A percentile compares a stretch with the other conserved stretches of the same genome.
Conservation (phyloP, 2,797 vertebrate species). For the Sebastes nivosus region DNA sequence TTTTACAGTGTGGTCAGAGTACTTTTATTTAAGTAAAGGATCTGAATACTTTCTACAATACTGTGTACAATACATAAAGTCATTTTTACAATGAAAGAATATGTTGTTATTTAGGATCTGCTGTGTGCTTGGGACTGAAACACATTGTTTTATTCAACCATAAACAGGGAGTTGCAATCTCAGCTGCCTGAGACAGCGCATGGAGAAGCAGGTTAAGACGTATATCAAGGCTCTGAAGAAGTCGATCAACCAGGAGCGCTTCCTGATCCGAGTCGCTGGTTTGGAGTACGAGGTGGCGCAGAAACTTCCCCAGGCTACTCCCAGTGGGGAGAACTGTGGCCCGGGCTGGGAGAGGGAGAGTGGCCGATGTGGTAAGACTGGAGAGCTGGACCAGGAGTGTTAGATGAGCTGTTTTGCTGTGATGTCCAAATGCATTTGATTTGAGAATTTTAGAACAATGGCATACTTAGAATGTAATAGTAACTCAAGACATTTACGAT, state of each 20-base stretch:
- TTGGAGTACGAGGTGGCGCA: slow-evolving; percentile 95
- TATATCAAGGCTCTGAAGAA: slow-evolving; percentile 96
- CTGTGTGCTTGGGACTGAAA: not conserved
- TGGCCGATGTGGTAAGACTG: slow-evolving; percentile 93
- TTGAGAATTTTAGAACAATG: not conserved
- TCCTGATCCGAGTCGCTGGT: slow-evolving; percentile 93
- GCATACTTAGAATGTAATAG: not conserved
- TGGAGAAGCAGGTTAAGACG: slow-evolving; percentile 93
- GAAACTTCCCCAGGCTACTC: slow-evolving; percentile 83
- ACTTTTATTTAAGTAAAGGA: not conserved
- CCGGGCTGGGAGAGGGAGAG: slow-evolving; percentile 90
- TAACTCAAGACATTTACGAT: not conserved
- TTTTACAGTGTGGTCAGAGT: not conserved
- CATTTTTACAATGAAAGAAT: not conserved
- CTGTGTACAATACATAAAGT: not conserved
- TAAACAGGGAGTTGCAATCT: slow-evolving; percentile 89
- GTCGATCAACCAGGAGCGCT: slow-evolving; percentile 97
- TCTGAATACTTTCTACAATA: not conserved
- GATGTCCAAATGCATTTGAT: not conserved
- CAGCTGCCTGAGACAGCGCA: slow-evolving; percentile 92
- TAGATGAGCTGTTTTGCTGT: not conserved
- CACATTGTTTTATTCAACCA: not conserved
- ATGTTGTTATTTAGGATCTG: too few species aligned
- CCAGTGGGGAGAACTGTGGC: slow-evolving; percentile 81
- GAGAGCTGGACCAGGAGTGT: not conserved